These are phyloP conservation scores for Platorchestia sp. DNA, from an alignment of 1,140 invertebrate species.

Conservation along the genomic window DNA sequence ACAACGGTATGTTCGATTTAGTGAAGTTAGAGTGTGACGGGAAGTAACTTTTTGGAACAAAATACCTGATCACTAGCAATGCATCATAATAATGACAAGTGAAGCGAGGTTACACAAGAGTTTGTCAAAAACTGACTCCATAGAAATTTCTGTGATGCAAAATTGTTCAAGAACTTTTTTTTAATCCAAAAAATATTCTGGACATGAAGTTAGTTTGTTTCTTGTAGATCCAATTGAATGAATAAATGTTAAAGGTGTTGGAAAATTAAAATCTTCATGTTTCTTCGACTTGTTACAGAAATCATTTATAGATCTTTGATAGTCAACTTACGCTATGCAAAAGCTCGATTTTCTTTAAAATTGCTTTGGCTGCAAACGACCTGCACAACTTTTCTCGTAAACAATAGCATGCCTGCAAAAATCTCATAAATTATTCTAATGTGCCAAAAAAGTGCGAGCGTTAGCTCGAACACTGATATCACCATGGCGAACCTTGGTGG, in stretches of 20 bases:
- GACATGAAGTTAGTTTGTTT: too few relatives aligned
- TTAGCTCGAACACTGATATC: neutral
- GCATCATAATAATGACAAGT: too few relatives aligned
- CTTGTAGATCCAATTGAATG: neutral
- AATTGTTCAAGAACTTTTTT: too few relatives aligned
- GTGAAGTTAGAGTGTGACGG: too few relatives aligned
- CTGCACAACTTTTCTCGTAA: neutral
- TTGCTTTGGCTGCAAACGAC: neutral
- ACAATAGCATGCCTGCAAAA: neutral
- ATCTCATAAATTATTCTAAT: neutral
- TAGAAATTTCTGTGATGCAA: too few relatives aligned
- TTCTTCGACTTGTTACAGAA: neutral
- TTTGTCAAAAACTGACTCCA: too few relatives aligned
- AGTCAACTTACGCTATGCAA: neutral
- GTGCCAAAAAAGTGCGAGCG: neutral
- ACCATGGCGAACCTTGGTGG: neutral
- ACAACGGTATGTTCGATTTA: too few relatives aligned
- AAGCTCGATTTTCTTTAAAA: neutral
- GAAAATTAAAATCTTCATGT: neutral
- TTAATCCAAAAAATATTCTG: too few relatives aligned
- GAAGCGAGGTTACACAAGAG: too few relatives aligned
- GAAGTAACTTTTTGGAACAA: too few relatives aligned
- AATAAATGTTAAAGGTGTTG: neutral
- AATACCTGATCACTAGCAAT: too few relatives aligned
- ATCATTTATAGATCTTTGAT: neutral